Evolutionary conservation across 2,888 invertebrate genomes (phyloP), one percentile per base, ranked within the genome.

Genomic region (Hypena proboscidalis): DNA sequence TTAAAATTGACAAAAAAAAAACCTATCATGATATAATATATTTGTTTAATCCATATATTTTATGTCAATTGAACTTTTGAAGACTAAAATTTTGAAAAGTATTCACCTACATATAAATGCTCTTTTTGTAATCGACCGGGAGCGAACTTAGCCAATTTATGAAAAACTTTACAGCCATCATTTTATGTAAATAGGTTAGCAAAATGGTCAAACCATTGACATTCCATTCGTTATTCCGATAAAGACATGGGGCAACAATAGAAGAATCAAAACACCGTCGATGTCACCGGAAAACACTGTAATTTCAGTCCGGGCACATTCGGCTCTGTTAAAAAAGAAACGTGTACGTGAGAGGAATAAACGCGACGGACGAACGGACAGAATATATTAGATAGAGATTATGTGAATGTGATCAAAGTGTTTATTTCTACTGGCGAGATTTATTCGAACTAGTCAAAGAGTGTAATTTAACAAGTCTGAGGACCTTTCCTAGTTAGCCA

Each of bases 241-340:
- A 58, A 62, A 53, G 44, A 49, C 44, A 46, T 38, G 37, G 49
- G 40, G 58, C 67, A 58, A 67, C 77, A 83, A 83, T 78, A 74
- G 80, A 68, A 71, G 77, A 88, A 88, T 86, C 88, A 85, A 84
- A 88, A 83, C 78, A 77, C 67, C 73, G 70, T 64, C 38, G 70
- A 76, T 70, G 73, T 70, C 70, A 60, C 60, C 48, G 72, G 64
- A 82, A 86, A 89, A 85, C 81, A 87, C 84, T 82, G 82, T 85
- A 84, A 88, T 89, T 89, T 89, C 67, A 88, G 85, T 85, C 86
- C 51, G 73, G 46, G 80, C 87, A 83, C 85, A 86, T 84, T 80
- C 81, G 55, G 66, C 65, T 67, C 74, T 74, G 80, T 83, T 82
- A 80, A 81, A 81, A 85, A 84, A 84, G 74, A 72, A 73, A 66